Conservation (phyloP, 2,888 invertebrate species). For the Patella ulyssiponensis region DNA sequence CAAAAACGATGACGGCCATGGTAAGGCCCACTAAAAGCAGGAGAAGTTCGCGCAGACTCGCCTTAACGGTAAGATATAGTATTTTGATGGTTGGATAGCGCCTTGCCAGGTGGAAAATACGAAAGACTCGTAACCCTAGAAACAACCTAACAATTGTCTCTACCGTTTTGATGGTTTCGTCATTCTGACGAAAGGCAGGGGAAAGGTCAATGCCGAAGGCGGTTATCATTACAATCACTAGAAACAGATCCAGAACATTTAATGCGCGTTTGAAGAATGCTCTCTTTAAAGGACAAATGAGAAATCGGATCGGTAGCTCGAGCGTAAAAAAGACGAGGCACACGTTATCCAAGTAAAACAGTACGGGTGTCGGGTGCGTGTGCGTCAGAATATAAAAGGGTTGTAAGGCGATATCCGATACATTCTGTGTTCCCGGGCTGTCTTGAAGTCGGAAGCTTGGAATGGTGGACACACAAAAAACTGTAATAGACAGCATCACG, state of each 20-base stretch:
- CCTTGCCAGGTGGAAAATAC: constrained; percentile 51
- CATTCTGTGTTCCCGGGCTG: constrained; percentile 8
- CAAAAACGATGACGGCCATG: constrained; percentile 52
- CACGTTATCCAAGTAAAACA: constrained; percentile 37
- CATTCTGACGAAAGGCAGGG: constrained; percentile 24
- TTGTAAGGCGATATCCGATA: neutral
- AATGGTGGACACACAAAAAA: constrained; percentile 31
- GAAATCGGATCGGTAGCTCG: constrained; percentile 47
- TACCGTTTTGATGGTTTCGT: constrained; percentile 30
- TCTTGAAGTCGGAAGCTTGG: constrained; percentile 12
- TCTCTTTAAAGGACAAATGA: constrained; percentile 42
- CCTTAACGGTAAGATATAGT: constrained; percentile 47
- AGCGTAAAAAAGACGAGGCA: constrained; percentile 47
- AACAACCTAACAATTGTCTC: constrained; percentile 44
- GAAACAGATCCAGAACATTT: constrained; percentile 45
- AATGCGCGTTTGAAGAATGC: constrained; percentile 40
- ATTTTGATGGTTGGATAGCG: constrained; percentile 53
- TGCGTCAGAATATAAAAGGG: constrained; percentile 16
- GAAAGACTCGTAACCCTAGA: constrained; percentile 46
- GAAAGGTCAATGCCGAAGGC: constrained; percentile 27
- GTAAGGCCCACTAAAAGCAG: constrained; percentile 50
- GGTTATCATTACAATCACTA: constrained; percentile 46
- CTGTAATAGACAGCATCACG: constrained; percentile 33
- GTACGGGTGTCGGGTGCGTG: constrained; percentile 33
- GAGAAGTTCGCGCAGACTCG: constrained; percentile 44